A percentile compares a stretch with the other conserved stretches of the same genome.
phyloP scores from a whole-genome alignment of 2,113 vertebrate species.

The Dasyurus viverrinus region DNA sequence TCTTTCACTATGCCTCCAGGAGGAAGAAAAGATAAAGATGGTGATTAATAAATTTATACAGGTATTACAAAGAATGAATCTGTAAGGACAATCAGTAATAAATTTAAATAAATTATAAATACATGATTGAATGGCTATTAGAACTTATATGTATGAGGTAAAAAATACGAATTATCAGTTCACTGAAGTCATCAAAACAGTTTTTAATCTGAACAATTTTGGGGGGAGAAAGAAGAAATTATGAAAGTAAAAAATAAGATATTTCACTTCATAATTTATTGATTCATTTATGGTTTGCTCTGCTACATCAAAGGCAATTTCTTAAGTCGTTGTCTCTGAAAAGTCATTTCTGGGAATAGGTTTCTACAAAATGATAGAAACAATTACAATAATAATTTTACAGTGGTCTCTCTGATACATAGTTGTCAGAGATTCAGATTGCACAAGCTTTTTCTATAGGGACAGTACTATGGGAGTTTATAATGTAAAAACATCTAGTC shows the following conservation, averaged over 20 bases:
- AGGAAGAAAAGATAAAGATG: slow-evolving; percentile 8
- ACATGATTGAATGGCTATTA: slow-evolving; percentile 2
- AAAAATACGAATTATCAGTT: background rate
- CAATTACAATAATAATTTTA: background rate
- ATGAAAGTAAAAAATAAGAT: background rate
- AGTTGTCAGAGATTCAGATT: slow-evolving; percentile 8
- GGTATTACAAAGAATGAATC: background rate
- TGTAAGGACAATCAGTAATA: slow-evolving; percentile 5
- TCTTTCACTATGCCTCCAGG: background rate
- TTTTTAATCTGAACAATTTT: slow-evolving; percentile 18
- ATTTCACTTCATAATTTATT: background rate
- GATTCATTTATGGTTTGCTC: background rate
- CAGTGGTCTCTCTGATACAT: background rate
- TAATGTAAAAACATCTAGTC: background rate
- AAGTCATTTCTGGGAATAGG: background rate
- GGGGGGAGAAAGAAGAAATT: background rate
- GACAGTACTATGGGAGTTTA: background rate
- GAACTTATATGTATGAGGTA: background rate
- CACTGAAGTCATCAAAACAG: background rate
- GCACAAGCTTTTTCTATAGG: background rate
- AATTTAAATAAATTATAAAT: slow-evolving; percentile 16
- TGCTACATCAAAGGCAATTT: slow-evolving; percentile 29
- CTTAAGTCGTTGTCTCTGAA: slow-evolving; percentile 19
- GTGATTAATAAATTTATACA: background rate
- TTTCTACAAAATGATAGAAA: background rate